These are phyloP conservation scores for Sciurus niger DNA, from an alignment of 2,113 vertebrate genomes.

Conservation along the genomic window DNA sequence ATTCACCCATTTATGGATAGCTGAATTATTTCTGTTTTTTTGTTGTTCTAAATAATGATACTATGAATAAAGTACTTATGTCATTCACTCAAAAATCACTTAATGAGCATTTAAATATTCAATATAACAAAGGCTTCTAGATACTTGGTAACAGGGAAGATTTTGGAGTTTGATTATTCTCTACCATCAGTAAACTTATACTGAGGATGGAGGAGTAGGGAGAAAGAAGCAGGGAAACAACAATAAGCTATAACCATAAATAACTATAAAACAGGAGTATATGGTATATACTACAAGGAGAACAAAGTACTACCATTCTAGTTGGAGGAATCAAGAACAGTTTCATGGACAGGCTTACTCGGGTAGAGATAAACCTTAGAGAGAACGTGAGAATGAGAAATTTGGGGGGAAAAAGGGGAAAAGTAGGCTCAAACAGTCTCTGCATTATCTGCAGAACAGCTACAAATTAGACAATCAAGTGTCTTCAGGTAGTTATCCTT, in stretches of 20 bases:
- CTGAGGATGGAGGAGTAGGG: background rate
- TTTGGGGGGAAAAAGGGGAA: background rate
- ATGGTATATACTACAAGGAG: background rate
- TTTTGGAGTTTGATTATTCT: conserved; percentile 36
- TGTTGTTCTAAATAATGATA: conserved; percentile 10
- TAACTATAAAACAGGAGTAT: background rate
- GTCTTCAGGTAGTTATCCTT: conserved; percentile 35
- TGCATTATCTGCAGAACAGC: background rate
- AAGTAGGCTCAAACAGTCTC: background rate
- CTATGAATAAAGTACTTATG: background rate
- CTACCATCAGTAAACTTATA: background rate
- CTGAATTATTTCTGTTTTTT: background rate
- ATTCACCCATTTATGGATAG: background rate
- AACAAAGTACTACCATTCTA: background rate
- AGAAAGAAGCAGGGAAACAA: background rate
- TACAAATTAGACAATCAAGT: background rate
- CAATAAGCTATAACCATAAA: background rate
- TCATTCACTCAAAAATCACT: conserved; percentile 44
- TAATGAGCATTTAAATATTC: background rate
- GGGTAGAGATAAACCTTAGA: background rate
- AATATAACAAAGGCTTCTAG: conserved; percentile 5
- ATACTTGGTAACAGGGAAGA: background rate
- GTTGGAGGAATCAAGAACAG: background rate
- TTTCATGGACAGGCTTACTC: background rate
- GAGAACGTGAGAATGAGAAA: background rate